Conservation (phyloP, 1,140 invertebrate genomes). For the Batillaria attramentaria region DNA sequence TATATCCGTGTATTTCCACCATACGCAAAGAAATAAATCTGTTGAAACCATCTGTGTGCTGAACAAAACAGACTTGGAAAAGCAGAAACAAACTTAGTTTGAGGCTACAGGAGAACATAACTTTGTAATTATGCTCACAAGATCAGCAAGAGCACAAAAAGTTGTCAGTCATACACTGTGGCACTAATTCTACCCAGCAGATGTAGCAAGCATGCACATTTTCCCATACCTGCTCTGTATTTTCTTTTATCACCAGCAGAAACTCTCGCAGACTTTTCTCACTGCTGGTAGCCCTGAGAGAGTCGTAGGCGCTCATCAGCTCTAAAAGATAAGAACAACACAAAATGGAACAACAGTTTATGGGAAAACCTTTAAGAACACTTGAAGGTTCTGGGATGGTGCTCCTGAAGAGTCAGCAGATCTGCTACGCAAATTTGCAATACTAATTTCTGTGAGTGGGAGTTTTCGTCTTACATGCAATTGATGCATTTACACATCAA, state of each 20-base stretch:
- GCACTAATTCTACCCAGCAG: neutral
- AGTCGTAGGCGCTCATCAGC: conserved; percentile 48
- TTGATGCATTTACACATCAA: neutral
- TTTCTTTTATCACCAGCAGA: neutral
- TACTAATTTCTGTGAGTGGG: neutral
- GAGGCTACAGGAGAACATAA: neutral
- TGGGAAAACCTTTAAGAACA: no score
- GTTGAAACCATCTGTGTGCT: no score
- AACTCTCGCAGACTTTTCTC: conserved; percentile 10
- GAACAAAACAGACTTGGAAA: no score
- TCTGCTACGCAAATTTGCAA: neutral
- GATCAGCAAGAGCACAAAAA: neutral
- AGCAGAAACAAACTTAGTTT: no score
- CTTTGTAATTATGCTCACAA: neutral
- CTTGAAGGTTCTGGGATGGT: neutral
- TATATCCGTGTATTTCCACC: no score
- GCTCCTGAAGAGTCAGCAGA: neutral
- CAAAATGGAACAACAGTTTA: no score
- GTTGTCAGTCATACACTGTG: neutral
- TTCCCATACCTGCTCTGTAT: neutral
- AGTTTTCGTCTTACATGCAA: neutral
- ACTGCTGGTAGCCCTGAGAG: conserved; percentile 35
- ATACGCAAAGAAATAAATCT: no score
- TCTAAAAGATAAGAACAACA: conserved; percentile 12
- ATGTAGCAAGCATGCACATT: neutral